Evolutionary conservation across 2,113 vertebrate species (phyloP).

Genomic region (Sarotherodon lohbergeri): DNA sequence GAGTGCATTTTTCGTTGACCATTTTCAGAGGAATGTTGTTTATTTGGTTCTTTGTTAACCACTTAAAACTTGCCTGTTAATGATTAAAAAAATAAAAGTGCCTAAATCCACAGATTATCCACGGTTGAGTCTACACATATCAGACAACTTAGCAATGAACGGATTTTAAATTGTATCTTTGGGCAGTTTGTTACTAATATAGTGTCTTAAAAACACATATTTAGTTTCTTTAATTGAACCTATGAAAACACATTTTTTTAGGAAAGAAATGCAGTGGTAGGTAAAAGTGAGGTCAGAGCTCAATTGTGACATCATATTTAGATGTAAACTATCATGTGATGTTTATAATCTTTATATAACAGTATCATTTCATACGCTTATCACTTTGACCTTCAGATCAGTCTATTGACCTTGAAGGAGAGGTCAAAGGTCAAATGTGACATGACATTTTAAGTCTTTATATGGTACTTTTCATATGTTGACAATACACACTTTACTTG

Average conservation of each 20-base stretch:
- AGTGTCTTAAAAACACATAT: background rate
- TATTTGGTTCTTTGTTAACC: background rate
- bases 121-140: fast-evolving
- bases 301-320: background rate
- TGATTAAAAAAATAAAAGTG: background rate
- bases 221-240: background rate
- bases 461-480: background rate
- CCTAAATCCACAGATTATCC: background rate
- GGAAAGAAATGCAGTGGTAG: background rate
- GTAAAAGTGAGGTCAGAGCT: background rate
- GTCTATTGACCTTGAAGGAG: background rate
- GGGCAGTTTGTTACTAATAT: background rate
- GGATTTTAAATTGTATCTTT: background rate
- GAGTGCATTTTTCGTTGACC: background rate
- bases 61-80: background rate
- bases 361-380: background rate
- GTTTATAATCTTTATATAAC: background rate
- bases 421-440: background rate
- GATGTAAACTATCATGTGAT: background rate
- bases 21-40: background rate
- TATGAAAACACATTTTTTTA: background rate
- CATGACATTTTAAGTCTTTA: background rate
- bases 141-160: background rate
- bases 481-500: background rate
- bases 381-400: background rate